Percentiles rank a stretch among this genome's conserved stretches.
These are phyloP conservation scores for Platycercus adscitus DNA, from an alignment of 2,113 vertebrate genomes.

Conservation along the genomic window DNA sequence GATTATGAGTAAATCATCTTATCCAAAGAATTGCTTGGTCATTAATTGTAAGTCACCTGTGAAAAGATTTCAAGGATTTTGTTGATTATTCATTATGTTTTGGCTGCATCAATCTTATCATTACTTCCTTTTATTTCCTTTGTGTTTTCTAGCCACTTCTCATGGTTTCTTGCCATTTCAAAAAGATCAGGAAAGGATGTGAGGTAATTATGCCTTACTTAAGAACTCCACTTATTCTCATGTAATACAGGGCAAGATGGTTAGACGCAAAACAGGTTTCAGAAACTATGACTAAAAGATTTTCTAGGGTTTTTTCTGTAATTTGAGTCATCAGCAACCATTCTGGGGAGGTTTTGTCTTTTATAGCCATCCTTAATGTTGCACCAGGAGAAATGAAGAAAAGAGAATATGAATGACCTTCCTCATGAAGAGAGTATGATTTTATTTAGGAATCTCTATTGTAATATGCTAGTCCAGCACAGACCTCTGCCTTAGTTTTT, in stretches of 20 bases:
- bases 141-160: neutral
- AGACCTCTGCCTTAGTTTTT: neutral
- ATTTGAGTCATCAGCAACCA: neutral
- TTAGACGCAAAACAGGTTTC: neutral
- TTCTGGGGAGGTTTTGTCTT: neutral
- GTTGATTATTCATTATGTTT: neutral
- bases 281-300: neutral
- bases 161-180: neutral
- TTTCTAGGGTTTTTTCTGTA: neutral
- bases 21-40: neutral
- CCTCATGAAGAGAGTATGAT: neutral
- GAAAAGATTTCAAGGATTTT: neutral
- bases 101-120: neutral
- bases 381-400: too few species aligned
- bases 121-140: neutral
- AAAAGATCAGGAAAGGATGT: neutral
- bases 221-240: neutral
- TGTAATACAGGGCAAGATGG: neutral
- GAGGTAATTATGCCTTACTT: neutral
- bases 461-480: neutral
- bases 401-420: neutral
- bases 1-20: neutral
- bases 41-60: neutral
- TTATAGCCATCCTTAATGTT: neutral
- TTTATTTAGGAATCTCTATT: neutral